phyloP scores from a whole-genome alignment of 1,140 invertebrate genomes.

The Psix sp. region DNA sequence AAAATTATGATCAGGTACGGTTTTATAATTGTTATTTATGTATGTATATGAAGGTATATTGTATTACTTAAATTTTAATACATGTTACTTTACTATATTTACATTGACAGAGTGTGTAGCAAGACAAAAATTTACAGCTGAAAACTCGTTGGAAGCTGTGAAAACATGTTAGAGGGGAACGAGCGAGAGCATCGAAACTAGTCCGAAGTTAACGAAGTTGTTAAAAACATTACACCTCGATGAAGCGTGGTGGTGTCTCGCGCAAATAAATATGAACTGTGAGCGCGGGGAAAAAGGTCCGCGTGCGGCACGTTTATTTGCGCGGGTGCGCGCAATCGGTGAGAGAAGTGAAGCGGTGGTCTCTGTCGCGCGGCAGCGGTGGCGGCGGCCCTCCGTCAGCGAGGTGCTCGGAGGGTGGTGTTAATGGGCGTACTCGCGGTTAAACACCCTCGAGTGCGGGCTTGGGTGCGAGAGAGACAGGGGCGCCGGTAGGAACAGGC shows the following conservation, averaged over 20 bases:
- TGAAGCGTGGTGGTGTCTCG: conserved; percentile 32
- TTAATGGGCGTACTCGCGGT: conserved; percentile 77
- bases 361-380: conserved; percentile 15
- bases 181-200: too few relatives aligned
- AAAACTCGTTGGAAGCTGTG: too few relatives aligned
- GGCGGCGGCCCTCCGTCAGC: not conserved
- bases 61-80: too few relatives aligned
- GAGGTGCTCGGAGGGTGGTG: conserved; percentile 65
- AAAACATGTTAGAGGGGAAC: too few relatives aligned
- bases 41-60: too few relatives aligned
- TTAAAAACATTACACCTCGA: conserved; percentile 46
- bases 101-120: too few relatives aligned
- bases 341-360: conserved; percentile 24
- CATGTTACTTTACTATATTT: too few relatives aligned
- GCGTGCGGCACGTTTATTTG: conserved; percentile 27
- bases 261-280: conserved; percentile 45
- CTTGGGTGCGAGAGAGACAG: conserved; percentile 15
- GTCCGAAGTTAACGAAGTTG: conserved; percentile 23
- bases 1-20: too few relatives aligned
- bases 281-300: conserved; percentile 34
- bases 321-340: conserved; percentile 17
- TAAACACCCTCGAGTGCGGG: conserved; percentile 71
- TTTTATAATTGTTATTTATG: too few relatives aligned
- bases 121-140: too few relatives aligned
- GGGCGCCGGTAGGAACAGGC: conserved; percentile 25